Percentiles rank a stretch among this genome's conserved stretches.
Conservation (phyloP, 2,888 invertebrate genomes). For the Pyrrhosoma nymphula region DNA sequence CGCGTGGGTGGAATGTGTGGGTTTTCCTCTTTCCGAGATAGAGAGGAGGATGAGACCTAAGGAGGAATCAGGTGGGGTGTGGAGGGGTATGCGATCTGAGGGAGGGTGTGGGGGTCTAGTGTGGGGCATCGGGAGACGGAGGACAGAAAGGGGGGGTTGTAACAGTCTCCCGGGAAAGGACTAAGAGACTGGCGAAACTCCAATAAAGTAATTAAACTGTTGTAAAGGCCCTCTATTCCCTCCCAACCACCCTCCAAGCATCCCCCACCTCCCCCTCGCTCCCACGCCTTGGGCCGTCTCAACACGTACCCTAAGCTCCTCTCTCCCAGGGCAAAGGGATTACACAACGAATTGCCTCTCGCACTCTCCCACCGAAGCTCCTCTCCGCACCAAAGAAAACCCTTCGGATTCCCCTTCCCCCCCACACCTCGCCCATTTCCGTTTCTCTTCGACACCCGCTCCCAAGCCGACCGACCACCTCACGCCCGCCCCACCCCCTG, state of each 20-base stretch:
- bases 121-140: neutral
- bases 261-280: neutral
- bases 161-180: conserved; percentile 53
- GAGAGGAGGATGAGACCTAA: neutral
- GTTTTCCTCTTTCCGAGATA: too few species aligned
- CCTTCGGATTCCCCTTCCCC: neutral
- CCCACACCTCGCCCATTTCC: too few species aligned
- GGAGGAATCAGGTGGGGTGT: neutral
- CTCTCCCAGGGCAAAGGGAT: neutral
- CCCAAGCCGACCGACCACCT: too few species aligned
- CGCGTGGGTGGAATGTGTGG: neutral
- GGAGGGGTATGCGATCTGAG: too few species aligned
- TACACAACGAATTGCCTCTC: neutral
- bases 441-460: neutral
- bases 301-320: neutral
- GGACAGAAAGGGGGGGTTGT: neutral
- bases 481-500: too few species aligned
- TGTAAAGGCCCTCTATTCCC: conserved; percentile 53
- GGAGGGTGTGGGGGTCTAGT: neutral
- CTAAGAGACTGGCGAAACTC: conserved; percentile 66
- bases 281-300: neutral
- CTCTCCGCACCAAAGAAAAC: neutral
- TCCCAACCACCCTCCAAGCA: neutral
- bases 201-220: conserved; percentile 67
- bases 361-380: neutral